Evolutionary conservation across 2,888 invertebrate species (phyloP), one percentile per base, ranked within the genome.

Genomic region (Fragum sueziense): DNA sequence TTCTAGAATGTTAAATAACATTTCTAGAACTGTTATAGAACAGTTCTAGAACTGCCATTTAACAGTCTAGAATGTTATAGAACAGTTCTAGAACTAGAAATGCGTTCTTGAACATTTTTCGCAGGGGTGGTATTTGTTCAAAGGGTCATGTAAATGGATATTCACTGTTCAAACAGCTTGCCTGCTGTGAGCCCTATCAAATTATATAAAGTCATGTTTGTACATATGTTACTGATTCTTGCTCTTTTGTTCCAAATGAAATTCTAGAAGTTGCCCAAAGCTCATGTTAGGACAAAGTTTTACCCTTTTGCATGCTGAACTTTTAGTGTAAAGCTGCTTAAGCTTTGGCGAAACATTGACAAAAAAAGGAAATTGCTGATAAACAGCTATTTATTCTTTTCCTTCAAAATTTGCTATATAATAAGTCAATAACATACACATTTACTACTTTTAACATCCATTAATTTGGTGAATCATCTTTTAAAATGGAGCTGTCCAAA

Each of bases 151-250:
- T 4, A 57, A 57, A 57, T 57, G 57, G 25, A 57, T 57, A 11
- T 27, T 11, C 34, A 1, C 33, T 34, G 33, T 62, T 62, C 62
- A 62, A 62, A 33, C 22, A 3, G 34, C 34, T 33, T 33, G 25
- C 33, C 31, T 29, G n/a, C n/a, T 29, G 29, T 33, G 33, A 62
- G 62, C 29, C 62, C 11, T 62, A 62, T 62, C 62, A 62, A 62
- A 29, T 33, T 14, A 3, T 33, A 17, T 9, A 34, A 34, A 62
- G 62, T 62, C 62, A 62, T 34, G 62, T 29, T n/a, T 34, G 33
- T 7, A 34, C 62, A 62, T 62, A 62, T 62, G 62, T 62, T 62
- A 17, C 62, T 33, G 22, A 62, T 62, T 57, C n/a, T 62, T 20
- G n/a, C 33, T 14, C 62, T 33, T 62, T 62, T 62, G 31, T 62